These are phyloP conservation scores for Danaus chrysippus DNA, from an alignment of 2,888 invertebrate species.

Conservation along the genomic window DNA sequence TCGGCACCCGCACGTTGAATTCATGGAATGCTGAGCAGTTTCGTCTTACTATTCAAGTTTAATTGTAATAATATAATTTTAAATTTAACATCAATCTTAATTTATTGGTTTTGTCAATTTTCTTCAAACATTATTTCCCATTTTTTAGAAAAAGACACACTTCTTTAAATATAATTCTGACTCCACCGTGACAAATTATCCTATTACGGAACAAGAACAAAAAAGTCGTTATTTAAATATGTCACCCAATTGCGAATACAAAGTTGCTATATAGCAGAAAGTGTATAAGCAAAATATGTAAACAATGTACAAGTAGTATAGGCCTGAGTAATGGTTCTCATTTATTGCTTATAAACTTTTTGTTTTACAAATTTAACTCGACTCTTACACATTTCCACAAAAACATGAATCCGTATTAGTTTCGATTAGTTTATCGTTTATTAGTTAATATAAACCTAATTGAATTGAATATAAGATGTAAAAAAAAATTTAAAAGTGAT, in stretches of 20 bases:
- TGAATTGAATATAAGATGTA: too few relatives aligned
- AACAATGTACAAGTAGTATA: slow-evolving; percentile 55
- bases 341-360: slow-evolving; percentile 64
- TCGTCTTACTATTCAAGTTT: too few relatives aligned
- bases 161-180: background rate
- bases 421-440: too few relatives aligned
- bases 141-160: background rate
- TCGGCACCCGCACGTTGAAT: too few relatives aligned
- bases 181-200: background rate
- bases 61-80: too few relatives aligned
- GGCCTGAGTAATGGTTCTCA: slow-evolving; percentile 62
- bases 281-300: slow-evolving; percentile 42
- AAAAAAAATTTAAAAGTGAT: too few relatives aligned
- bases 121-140: background rate
- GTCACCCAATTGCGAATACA: slow-evolving; percentile 52
- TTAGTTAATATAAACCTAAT: too few relatives aligned
- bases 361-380: too few relatives aligned
- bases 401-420: too few relatives aligned
- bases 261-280: slow-evolving; percentile 45
- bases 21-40: too few relatives aligned
- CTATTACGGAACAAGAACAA: slow-evolving; percentile 39
- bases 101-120: background rate
- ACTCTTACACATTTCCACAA: too few relatives aligned
- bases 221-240: slow-evolving; percentile 50
- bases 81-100: too few relatives aligned